Evolutionary conservation across 2,797 vertebrate species (phyloP).

Genomic region (Sus cebifrons): DNA sequence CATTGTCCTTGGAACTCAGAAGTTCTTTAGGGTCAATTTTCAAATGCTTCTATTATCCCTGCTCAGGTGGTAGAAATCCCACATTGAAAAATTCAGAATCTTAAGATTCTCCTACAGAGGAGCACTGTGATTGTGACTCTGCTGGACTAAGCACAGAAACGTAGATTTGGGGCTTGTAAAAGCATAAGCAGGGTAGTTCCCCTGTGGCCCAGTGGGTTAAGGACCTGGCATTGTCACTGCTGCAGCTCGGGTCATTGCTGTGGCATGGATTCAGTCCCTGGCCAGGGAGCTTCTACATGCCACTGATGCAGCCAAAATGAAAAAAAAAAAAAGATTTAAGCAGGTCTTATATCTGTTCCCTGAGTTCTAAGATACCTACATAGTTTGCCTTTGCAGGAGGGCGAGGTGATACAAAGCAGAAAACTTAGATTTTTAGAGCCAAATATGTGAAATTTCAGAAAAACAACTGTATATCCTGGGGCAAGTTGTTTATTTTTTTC

Average conservation of each 20-base stretch:
- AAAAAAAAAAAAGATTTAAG: too few species aligned
- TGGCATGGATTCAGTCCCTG: too few species aligned
- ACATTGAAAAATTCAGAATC: neutral
- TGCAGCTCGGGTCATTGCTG: too few species aligned
- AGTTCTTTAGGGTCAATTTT: neutral
- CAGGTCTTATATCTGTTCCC: neutral
- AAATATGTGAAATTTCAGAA: neutral
- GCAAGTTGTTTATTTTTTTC: neutral
- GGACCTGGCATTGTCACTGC: too few species aligned
- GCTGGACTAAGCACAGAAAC: neutral
- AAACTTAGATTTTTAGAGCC: conserved; percentile 3
- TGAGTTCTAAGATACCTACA: neutral
- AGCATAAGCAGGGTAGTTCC: neutral
- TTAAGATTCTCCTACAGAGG: neutral
- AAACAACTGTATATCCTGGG: neutral
- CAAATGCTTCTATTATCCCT: neutral
- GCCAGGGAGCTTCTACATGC: too few species aligned
- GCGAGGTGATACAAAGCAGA: neutral
- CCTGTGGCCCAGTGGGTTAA: too few species aligned
- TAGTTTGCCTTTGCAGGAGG: neutral
- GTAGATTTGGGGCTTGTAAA: neutral
- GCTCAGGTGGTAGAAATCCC: neutral
- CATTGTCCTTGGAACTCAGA: neutral
- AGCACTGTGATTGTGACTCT: neutral
- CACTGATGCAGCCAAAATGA: too few species aligned